phyloP scores from a whole-genome alignment of 2,113 vertebrate genomes.

The Nanorana parkeri region DNA sequence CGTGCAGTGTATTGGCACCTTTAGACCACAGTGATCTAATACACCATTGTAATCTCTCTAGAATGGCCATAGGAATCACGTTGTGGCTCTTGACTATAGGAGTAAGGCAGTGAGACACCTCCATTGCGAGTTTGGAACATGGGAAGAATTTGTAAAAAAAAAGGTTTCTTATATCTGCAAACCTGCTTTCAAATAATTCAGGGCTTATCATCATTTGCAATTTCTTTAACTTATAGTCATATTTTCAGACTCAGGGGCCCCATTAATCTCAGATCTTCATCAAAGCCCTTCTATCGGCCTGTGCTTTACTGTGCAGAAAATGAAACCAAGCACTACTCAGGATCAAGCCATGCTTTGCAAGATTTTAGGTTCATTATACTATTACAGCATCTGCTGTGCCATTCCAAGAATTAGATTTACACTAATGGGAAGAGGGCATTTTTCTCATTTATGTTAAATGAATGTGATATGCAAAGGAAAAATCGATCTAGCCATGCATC shows the following conservation, averaged over 20 bases:
- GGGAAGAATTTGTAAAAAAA: no score
- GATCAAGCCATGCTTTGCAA: neutral
- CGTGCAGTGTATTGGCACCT: no score
- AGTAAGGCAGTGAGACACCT: no score
- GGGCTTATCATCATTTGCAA: no score
- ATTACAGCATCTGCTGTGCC: constrained; percentile 10
- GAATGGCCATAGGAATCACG: no score
- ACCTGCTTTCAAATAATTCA: no score
- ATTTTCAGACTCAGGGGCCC: neutral
- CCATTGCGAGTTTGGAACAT: no score
- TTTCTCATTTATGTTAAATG: constrained; percentile 29
- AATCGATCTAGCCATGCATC: neutral
- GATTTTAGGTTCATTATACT: constrained; percentile 5
- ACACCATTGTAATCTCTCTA: no score
- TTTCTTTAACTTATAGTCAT: no score
- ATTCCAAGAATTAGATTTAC: constrained; percentile 29
- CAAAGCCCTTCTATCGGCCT: neutral
- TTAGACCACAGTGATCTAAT: no score
- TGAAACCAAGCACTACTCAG: neutral
- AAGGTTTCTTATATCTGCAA: no score
- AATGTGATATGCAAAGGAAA: constrained; percentile 13
- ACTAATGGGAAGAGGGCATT: constrained; percentile 40
- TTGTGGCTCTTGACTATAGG: no score
- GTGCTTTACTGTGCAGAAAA: neutral
- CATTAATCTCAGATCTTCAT: neutral